These are phyloP conservation scores for Leptopilina drosophilae DNA, from an alignment of 2,888 invertebrate genomes.

Conservation along the genomic window DNA sequence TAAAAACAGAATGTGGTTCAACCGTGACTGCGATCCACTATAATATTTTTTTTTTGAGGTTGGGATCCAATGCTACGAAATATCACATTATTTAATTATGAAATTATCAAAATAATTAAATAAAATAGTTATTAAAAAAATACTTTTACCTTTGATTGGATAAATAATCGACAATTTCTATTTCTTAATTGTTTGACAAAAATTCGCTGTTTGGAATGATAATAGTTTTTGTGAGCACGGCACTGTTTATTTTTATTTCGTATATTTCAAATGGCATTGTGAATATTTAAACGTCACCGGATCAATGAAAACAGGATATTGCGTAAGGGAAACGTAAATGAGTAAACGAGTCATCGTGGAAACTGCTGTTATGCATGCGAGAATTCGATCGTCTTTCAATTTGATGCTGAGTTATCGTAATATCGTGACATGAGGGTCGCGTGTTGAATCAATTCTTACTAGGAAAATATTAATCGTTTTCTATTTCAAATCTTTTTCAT, in stretches of 20 bases:
- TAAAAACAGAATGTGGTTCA: too few relatives aligned
- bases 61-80: too few relatives aligned
- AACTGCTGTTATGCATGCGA: conserved; percentile 45
- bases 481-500: not conserved
- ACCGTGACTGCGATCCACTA: too few relatives aligned
- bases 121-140: too few relatives aligned
- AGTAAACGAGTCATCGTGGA: conserved; percentile 44
- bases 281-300: conserved; percentile 41
- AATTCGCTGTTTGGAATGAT: not conserved
- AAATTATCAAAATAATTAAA: too few relatives aligned
- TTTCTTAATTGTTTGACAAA: too few relatives aligned
- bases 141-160: too few relatives aligned
- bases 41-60: too few relatives aligned
- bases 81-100: too few relatives aligned
- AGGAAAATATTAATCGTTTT: conserved; percentile 7
- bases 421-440: conserved; percentile 26
- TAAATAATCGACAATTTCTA: too few relatives aligned
- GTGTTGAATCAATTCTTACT: not conserved
- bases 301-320: conserved; percentile 46
- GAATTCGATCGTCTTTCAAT: conserved; percentile 47
- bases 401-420: conserved; percentile 43
- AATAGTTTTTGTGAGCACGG: conserved; percentile 10
- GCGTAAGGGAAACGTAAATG: conserved; percentile 43
- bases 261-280: conserved; percentile 40
- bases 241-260: not conserved